Evolutionary conservation across 2,888 invertebrate genomes (phyloP).

Genomic region (Dione vanillae): DNA sequence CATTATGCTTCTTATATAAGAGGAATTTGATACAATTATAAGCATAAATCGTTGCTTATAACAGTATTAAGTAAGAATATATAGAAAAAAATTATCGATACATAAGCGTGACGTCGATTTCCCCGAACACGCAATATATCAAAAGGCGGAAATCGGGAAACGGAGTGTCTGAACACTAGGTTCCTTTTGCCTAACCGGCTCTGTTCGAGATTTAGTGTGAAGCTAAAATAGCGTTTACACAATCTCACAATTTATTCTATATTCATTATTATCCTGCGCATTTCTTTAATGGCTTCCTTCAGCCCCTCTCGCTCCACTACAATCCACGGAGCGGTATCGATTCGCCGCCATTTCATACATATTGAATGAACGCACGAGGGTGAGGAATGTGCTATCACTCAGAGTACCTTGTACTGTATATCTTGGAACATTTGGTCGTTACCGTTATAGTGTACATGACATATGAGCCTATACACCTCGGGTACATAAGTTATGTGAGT

Average conservation of each 20-base stretch:
- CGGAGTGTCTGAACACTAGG: too few relatives aligned
- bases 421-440: slow-evolving; percentile 35
- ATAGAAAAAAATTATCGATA: too few relatives aligned
- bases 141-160: too few relatives aligned
- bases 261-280: slow-evolving; percentile 39
- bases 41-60: too few relatives aligned
- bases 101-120: too few relatives aligned
- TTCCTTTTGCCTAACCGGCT: too few relatives aligned
- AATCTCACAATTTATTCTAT: background rate
- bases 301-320: slow-evolving; percentile 46
- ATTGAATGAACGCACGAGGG: slow-evolving; percentile 48
- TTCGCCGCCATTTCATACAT: slow-evolving; percentile 45
- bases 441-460: slow-evolving; percentile 9
- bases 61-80: too few relatives aligned
- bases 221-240: too few relatives aligned
- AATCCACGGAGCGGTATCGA: slow-evolving; percentile 36
- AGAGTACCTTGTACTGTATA: slow-evolving; percentile 18
- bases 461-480: background rate
- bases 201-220: too few relatives aligned
- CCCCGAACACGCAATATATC: too few relatives aligned
- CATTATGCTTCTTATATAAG: too few relatives aligned
- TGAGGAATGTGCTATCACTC: slow-evolving; percentile 42
- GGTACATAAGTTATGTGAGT: slow-evolving; percentile 8
- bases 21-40: too few relatives aligned
- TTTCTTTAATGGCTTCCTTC: slow-evolving; percentile 41